Conservation (phyloP, 2,113 vertebrate species). For the Amazona vittata region DNA sequence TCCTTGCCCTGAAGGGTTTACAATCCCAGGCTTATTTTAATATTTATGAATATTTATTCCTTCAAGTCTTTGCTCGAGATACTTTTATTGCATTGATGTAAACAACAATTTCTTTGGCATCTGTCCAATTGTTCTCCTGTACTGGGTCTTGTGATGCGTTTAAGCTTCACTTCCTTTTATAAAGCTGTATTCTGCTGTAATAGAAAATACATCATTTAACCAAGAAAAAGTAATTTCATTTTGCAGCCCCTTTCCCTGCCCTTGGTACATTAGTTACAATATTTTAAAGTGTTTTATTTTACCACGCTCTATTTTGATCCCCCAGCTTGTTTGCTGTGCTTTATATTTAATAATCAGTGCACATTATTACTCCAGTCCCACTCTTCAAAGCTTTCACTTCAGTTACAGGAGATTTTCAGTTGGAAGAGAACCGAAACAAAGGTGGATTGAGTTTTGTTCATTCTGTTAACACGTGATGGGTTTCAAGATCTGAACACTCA, state of each 20-base stretch:
- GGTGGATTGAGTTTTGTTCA: not conserved
- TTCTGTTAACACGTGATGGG: not conserved
- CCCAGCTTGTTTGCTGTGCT: not conserved
- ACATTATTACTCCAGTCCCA: not conserved
- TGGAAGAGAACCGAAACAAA: not conserved
- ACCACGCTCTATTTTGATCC: slow-evolving; percentile 1
- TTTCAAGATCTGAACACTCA: not conserved
- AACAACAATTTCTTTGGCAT: slow-evolving; percentile 51
- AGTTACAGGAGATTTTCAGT: not conserved
- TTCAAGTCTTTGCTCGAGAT: slow-evolving; percentile 26
- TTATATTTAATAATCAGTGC: slow-evolving; percentile 7
- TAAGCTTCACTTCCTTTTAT: not conserved
- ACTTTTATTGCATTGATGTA: slow-evolving; percentile 47
- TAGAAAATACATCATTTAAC: slow-evolving; percentile 43
- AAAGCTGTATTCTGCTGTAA: not conserved
- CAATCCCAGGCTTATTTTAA: slow-evolving; percentile 19
- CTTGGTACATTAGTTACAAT: not conserved
- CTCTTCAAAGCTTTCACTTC: not conserved
- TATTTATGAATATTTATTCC: slow-evolving; percentile 65
- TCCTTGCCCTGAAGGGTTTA: slow-evolving; percentile 33
- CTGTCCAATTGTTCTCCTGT: slow-evolving; percentile 25
- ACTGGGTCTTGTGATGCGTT: not conserved
- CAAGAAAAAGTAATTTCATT: slow-evolving; percentile 37
- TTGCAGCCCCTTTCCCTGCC: not conserved
- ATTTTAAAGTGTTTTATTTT: slow-evolving; percentile 26